Conservation (phyloP, 92 coral and sea anemone genomes). For the Actinostola sp. region DNA sequence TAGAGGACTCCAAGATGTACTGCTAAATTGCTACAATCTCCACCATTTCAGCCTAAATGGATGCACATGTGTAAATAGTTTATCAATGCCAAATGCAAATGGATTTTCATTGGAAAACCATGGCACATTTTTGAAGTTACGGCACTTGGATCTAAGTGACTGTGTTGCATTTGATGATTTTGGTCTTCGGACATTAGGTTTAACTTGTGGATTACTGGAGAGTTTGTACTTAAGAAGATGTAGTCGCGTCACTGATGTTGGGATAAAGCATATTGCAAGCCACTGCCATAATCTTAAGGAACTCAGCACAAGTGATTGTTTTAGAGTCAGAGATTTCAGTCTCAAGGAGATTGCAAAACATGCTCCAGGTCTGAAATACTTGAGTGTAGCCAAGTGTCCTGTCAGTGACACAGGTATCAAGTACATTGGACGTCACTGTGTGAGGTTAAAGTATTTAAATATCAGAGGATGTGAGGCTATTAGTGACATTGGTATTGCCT, state of each 20-base stretch:
- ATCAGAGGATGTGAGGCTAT: conserved; percentile 92
- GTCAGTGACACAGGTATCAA: conserved; percentile 95
- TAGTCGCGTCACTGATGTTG: conserved; percentile 90
- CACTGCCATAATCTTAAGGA: conserved; percentile 83
- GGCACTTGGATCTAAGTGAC: conserved; percentile 89
- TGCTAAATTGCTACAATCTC: conserved; percentile 73
- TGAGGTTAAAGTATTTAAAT: conserved; percentile 85
- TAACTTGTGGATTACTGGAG: conserved; percentile 84
- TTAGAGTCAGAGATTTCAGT: conserved; percentile 93
- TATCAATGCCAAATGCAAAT: conserved; percentile 76
- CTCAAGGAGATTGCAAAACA: conserved; percentile 85
- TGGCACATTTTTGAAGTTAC: conserved; percentile 71
- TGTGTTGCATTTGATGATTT: conserved; percentile 99
- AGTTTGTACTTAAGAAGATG: conserved; percentile 89
- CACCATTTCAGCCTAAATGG: conserved; percentile 74
- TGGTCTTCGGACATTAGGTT: conserved; percentile 84
- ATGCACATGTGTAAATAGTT: conserved; percentile 88
- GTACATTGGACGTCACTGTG: conserved; percentile 93
- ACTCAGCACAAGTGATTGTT: conserved; percentile 95
- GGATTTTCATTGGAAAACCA: conserved; percentile 81
- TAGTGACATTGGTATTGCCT: conserved; percentile 85
- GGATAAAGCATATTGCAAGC: conserved; percentile 88
- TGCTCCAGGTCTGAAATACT: conserved; percentile 75
- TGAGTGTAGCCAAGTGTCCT: conserved; percentile 96
- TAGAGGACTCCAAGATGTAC: conserved; percentile 86